These are phyloP conservation scores for Pachycephala philippinensis DNA, from an alignment of 2,113 vertebrate genomes.

Conservation along the genomic window DNA sequence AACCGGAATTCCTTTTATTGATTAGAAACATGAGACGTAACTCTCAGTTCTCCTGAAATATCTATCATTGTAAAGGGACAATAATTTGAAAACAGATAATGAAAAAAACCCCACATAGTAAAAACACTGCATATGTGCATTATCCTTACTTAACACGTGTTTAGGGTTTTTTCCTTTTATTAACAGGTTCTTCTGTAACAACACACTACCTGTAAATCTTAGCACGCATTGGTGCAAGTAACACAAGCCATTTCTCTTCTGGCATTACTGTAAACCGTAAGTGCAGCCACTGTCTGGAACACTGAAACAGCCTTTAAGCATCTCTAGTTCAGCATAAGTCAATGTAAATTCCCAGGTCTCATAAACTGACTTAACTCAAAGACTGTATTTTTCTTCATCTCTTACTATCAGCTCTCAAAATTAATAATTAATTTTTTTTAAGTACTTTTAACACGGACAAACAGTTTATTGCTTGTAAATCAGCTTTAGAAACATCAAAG, in stretches of 20 bases:
- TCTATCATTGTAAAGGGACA: not conserved
- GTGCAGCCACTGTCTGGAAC: not conserved
- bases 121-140: accelerated
- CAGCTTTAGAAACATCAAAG: not conserved
- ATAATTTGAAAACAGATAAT: not conserved
- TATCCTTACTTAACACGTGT: not conserved
- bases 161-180: not conserved
- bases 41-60: not conserved
- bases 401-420: not conserved
- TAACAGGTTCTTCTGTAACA: not conserved
- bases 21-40: not conserved
- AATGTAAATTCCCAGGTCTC: not conserved
- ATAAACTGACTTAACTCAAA: not conserved
- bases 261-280: accelerated
- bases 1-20: not conserved
- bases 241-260: not conserved
- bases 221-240: not conserved
- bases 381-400: not conserved
- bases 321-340: not conserved
- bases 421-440: not conserved
- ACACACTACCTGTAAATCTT: not conserved
- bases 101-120: accelerated
- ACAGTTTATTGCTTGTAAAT: not conserved
- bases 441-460: not conserved
- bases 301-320: not conserved